Base-by-base conservation (phyloP, 2,113 vertebrate species). In the Silurus meridionalis region DNA sequence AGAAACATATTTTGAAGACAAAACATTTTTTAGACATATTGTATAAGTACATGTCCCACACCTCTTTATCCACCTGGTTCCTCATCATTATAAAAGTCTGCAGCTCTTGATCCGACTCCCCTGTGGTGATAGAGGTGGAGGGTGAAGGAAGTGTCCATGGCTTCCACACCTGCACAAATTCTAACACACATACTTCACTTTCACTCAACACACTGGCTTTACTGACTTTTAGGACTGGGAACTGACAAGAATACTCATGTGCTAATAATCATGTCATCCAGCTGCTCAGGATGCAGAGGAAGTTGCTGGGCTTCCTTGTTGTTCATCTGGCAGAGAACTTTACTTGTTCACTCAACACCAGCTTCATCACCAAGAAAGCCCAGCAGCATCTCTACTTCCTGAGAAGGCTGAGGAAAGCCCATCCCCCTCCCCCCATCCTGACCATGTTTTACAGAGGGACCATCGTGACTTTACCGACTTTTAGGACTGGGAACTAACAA, bases 21-120 rank as follows among this genome's bases (percentile, higher is more conserved):
- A 37, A 6, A 17, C 5, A 71, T 71, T 46, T 46, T 25, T 67
- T 67, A 67, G 64, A 67, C n/a, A 67, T 37, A 37, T 23, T 19
- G 28, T 46, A 71, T 71, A 0, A 14, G 28, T 13, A 28, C 19
- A 71, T 19, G 46, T 60, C 28, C 23, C n/a, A 46, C 8, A 98
- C 97, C 97, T 96, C 94, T 83, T 93, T 95, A 91, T 94, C 93
- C 91, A 95, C 93, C 55, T 87, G 84, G 86, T 97, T 96, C 87
- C 97, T 96, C 91, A 96, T 91, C 78, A 92, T 94, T 5, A 98
- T 96, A 87, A 97, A 94, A 85, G 95, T 96, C 89, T 97, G 94
- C 28, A 98, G 89, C 88, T 97, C 90, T 53, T 93, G 89, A 91
- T 98, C 97, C 0, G 96, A 96, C 0, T 97, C 96, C 0, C 94